Base-by-base conservation (phyloP, 2,113 vertebrate genomes). In the Spea multiplicata region DNA sequence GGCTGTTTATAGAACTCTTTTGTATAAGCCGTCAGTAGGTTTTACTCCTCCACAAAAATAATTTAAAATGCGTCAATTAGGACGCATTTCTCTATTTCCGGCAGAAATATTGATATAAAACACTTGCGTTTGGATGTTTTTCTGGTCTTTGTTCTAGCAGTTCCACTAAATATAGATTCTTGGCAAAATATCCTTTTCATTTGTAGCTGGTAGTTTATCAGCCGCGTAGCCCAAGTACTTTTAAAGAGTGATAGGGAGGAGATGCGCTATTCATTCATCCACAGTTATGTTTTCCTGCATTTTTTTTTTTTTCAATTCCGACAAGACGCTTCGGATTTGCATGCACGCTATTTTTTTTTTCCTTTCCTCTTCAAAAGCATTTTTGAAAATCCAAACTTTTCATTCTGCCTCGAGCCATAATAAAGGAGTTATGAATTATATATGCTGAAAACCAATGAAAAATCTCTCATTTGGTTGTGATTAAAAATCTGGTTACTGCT, bases 371-470 rank as follows among this genome's bases (percentile, higher is more conserved):
- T 61, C 71, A 61, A 80, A 74, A 74, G 78, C 44, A 52, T 47
- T 74, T 74, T 80, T 59, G 64, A 61, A 74, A 80, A 80, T 80
- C 78, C 78, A 80, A 80, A 80, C 78, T 80, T 80, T 74, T 68
- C 4, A 50, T 68, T 79, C 55, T 45, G 78, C 78, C 78, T 80
- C 5, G 2, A 13, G 78, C 64, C 53, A 65, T 80, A 80, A 80
- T 80, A 80, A 80, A 80, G 74, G 71, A 59, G 78, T 67, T 73
- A 80, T 80, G 78, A 80, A 80, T 80, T 80, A 80, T 80, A 80
- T 74, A 80, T 80, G 64, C 44, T 8, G 53, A 46, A 49, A 52
- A 61, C 71, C 78, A 73, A 80, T 80, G 78, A 80, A 80, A 79
- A 80, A 80, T 80, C 78, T 74, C 78, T 80, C 78, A 80, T 80